Base-by-base conservation (phyloP, 1,140 invertebrate species). In the Acromyrmex heyeri region DNA sequence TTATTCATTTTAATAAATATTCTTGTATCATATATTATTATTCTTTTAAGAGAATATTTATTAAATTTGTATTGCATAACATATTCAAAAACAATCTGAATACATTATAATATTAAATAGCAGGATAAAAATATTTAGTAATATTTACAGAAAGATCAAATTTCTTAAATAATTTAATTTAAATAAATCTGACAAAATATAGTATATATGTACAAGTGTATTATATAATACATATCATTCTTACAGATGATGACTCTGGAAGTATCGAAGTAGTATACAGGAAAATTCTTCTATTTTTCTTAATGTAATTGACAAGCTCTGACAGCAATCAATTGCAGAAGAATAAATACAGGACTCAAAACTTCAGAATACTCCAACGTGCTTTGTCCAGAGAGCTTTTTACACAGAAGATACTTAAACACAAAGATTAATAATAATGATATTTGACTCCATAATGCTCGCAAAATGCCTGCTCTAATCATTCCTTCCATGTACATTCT, bases 401-500 rank as follows among this genome's bases (percentile, higher is more conserved):
- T 97, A 95, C 98, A 99, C 16, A 99, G 93, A 81, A 99, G 96
- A 95, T 99, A 98, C 94, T 99, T 99, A 93, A 99, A 99, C 50
- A 98, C 97, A 96, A 99, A 99, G 75, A 98, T 96, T 67, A 99
- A 95, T 16, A 98, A 96, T 48, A 99, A 95, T 91, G 98, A 97
- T 86, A 97, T 97, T 65, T 97, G 96, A 94, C 98, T 99, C 97
- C 98, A 99, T 55, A 97, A 96, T 12, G 98, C 97, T 89, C 98
- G 96, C 12, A 98, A 94, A 44, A 98, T 97, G 65, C 97, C 96
- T 10, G 94, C 95, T 94, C 98, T 98, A 69, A 98, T 96, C 91
- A 97, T 96, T 73, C 96, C 97, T 91, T 98, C 97, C 90, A 98
- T 96, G 91, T 97, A 97, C 97, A 99, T 98, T 90, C 99, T 96